Evolutionary conservation across 2,113 vertebrate species (phyloP), one percentile per base, ranked within the genome.

Genomic region (Nothocercus nigrocapillus): DNA sequence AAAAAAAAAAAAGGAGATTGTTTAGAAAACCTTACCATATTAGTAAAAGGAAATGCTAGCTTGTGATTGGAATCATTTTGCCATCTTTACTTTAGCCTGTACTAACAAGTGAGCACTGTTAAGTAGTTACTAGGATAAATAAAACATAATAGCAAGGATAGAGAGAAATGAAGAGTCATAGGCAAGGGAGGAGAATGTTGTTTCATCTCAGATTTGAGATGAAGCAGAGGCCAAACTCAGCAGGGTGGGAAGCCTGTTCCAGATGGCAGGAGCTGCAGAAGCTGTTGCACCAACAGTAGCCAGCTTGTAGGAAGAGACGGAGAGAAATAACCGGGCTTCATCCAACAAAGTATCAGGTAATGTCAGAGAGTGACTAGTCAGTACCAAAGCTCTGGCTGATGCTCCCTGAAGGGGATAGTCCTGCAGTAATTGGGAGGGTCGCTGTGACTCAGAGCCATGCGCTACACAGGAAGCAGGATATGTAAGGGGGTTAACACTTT

Each of bases 251-350:
- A 96, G 94, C 17, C 66, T 94, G 83, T 92, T 97, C 95, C 95
- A 97, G 93, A 96, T 92, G 94, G 93, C 95, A 90, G 63, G 72
- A 95, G 54, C 94, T 92, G 90, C 90, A 92, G 90, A 94, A 93
- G 79, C 82, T 85, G 15, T 92, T 95, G 59, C 88, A 96, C 88
- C 94, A 96, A 89, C 93, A 85, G 83, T 94, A 96, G 94, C 77
- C 93, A 94, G 92, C 59, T 89, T 94, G 90, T 36, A 64, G 70
- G 81, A 90, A 90, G 45, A 92, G 74, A 70, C 77, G 93, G 53
- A 85, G 86, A 76, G 75, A 93, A 97, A 90, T 92, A 77, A 59
- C 21, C 62, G 2, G 3, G 53, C 11, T 92, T 83, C 68, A 83
- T 89, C 83, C 95, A 94, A 30, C 49, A 92, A 90, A 90, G 49